Percentiles rank a stretch among this genome's conserved stretches.
phyloP scores from a whole-genome alignment of 2,797 vertebrate species.

The Chiroxiphia lanceolata region DNA sequence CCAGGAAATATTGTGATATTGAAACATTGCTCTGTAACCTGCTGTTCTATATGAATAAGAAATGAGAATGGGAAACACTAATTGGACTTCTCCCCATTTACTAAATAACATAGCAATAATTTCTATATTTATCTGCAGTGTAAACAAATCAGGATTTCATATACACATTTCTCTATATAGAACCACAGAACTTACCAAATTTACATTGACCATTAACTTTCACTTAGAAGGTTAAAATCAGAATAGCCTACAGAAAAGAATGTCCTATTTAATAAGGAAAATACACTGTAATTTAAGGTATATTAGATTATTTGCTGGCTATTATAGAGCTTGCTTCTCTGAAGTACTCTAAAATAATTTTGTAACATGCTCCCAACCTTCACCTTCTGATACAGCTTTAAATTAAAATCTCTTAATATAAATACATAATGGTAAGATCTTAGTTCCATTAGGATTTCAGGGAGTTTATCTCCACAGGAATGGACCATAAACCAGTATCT shows the following conservation, averaged over 20 bases:
- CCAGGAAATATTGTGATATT: constrained; percentile 79
- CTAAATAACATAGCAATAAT: constrained; percentile 52
- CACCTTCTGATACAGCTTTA: background rate
- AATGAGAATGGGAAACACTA: constrained; percentile 79
- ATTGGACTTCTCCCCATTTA: constrained; percentile 66
- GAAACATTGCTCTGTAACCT: constrained; percentile 76
- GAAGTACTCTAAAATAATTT: background rate
- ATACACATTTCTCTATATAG: background rate
- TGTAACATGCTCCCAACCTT: background rate
- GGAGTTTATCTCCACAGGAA: background rate
- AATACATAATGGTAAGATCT: background rate
- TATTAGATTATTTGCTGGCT: background rate
- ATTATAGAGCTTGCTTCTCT: background rate
- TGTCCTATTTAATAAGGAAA: background rate
- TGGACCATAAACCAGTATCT: background rate
- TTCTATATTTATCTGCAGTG: constrained; percentile 64
- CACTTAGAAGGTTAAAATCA: constrained; percentile 18
- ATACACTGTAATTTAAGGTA: background rate
- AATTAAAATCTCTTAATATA: background rate
- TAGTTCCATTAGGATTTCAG: background rate
- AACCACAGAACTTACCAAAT: constrained; percentile 1
- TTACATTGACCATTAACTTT: constrained; percentile 14
- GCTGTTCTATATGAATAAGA: constrained; percentile 84
- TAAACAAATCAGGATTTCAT: constrained; percentile 64
- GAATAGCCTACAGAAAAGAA: background rate